Base-by-base conservation (phyloP, 2,113 vertebrate species). In the Tylochromis polylepis region DNA sequence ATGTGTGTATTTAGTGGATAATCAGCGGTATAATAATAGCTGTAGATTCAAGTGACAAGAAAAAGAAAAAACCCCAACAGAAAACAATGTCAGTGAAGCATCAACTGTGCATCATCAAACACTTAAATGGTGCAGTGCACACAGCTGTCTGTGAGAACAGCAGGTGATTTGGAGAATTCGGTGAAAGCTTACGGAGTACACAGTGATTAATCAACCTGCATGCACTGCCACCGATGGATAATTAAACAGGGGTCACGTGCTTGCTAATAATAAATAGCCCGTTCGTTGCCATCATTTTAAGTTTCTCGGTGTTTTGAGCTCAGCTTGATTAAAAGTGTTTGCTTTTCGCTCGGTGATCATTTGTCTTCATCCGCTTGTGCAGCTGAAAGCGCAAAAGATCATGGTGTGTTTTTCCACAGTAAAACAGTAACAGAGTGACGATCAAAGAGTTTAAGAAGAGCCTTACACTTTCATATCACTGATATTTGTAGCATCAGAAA, bases 121-220 rank as follows among this genome's bases (percentile, higher is more conserved):
- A 60, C 20, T 78, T 78, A 9, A 58, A 60, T 58, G 85, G 58
- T 46, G 70, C 79, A 65, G 57, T 72, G 58, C 46, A 15, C 36
- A 41, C 77, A 75, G 38, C 53, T 57, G 82, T 62, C 34, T 8
- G 70, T 6, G 14, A 12, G 31, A 62, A 60, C 36, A 81, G 60
- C 36, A 27, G 70, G 59, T 51, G 55, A 31, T 83, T 27, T 60
- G 14, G 55, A 77, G 67, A 53, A 59, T 58, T 11, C 43, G 43
- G 5, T 57, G 58, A 70, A 43, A 59, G 58, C 58, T 67, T 24
- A 16, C 3, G 82, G 72, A 59, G 70, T 81, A 83, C 70, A 67
- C 79, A 87, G 87, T 10, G 57, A 65, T 55, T 78, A 55, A 90
- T 90, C 53, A 36, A 51, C 59, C 85, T 77, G 20, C 72, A 72